These are phyloP conservation scores for Dexiosoma caninum DNA, from an alignment of 2,888 invertebrate genomes.

Conservation along the genomic window DNA sequence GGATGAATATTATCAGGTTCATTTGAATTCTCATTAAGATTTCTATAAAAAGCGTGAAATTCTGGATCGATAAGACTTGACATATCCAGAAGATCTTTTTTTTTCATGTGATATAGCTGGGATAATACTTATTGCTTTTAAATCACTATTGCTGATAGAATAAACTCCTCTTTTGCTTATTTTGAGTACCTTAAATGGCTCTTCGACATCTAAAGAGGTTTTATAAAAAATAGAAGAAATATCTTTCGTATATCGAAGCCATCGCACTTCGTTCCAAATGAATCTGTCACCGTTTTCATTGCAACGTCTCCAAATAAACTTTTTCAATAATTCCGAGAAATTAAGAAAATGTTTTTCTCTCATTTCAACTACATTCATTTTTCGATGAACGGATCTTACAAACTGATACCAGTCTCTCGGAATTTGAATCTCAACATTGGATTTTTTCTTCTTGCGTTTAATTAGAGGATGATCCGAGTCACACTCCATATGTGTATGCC, in stretches of 20 bases:
- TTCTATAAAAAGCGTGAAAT: constrained; percentile 52
- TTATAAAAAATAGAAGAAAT: constrained; percentile 43
- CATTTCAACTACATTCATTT: constrained; percentile 44
- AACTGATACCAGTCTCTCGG: constrained; percentile 55
- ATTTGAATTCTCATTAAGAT: constrained; percentile 40
- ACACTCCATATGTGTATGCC: constrained; percentile 55
- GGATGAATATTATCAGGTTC: constrained; percentile 50
- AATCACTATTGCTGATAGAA: constrained; percentile 39
- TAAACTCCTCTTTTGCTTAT: constrained; percentile 46
- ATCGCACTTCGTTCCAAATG: constrained; percentile 49
- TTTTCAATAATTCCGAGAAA: constrained; percentile 41
- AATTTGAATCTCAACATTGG: constrained; percentile 49
- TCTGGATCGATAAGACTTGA: constrained; percentile 40
- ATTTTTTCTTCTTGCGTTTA: constrained; percentile 53
- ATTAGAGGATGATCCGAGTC: constrained; percentile 54
- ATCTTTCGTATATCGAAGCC: constrained; percentile 48
- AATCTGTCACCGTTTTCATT: constrained; percentile 45
- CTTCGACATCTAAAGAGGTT: constrained; percentile 49
- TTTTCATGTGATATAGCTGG: constrained; percentile 41
- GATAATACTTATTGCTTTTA: constrained; percentile 22
- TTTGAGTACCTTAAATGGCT: constrained; percentile 51
- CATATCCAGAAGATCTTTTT: constrained; percentile 46
- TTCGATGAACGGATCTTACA: constrained; percentile 32
- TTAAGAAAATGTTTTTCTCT: constrained; percentile 33
- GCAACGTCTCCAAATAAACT: constrained; percentile 38